Evolutionary conservation across 2,797 vertebrate species (phyloP).

Genomic region (Esox lucius): DNA sequence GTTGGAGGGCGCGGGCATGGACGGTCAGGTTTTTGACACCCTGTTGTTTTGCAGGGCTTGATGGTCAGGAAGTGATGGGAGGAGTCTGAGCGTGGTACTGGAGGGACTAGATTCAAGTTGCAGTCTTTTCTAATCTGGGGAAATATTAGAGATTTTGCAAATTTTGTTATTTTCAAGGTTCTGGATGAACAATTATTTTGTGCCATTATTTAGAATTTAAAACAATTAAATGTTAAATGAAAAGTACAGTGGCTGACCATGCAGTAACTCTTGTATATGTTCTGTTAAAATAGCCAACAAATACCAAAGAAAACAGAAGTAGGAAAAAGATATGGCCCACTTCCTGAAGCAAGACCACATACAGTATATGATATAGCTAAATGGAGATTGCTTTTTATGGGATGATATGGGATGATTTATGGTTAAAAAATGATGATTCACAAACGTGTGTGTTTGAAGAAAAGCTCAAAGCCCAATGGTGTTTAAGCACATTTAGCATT

Average conservation of each 20-base stretch:
- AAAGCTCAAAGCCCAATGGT: not conserved
- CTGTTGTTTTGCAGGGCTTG: not conserved
- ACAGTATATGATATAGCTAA: too few species aligned
- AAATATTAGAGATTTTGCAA: not conserved
- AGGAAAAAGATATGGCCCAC: too few species aligned
- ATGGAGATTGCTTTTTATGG: not conserved
- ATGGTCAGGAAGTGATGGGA: not conserved
- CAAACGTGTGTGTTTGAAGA: not conserved
- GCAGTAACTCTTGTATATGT: too few species aligned
- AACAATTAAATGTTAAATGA: too few species aligned
- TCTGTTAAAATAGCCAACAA: too few species aligned
- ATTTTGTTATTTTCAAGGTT: not conserved
- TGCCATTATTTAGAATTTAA: not conserved
- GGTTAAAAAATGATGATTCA: not conserved
- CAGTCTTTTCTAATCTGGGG: constrained; percentile 6
- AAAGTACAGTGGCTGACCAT: too few species aligned
- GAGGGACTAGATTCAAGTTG: not conserved
- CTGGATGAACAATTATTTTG: not conserved
- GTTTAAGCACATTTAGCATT: not conserved
- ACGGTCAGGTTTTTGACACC: not conserved
- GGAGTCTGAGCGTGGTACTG: not conserved
- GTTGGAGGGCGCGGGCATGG: not conserved
- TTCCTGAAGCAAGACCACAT: too few species aligned
- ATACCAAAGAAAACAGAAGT: too few species aligned
- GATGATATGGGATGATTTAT: too few species aligned